Evolutionary conservation across 2,888 invertebrate genomes (phyloP), one percentile per base, ranked within the genome.

Genomic region (Luperina testacea): DNA sequence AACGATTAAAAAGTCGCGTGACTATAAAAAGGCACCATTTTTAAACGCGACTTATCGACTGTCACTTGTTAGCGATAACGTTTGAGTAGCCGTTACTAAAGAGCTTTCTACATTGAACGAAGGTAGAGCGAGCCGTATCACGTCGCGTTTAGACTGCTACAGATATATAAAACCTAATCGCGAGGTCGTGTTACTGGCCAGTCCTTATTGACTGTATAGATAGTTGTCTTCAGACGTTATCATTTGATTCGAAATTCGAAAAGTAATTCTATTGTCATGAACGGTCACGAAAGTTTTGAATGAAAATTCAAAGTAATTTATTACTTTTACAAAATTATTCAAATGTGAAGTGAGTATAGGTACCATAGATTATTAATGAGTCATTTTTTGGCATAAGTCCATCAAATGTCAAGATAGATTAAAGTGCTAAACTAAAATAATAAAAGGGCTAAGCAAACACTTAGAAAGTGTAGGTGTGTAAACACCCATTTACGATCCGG

Each of bases 1-100:
- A 94, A 94, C 92, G 93, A 93, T 93, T 93, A 93, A 92, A 88
- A 87, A 94, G 95, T 95, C 94, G 94, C 94, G 94, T 93, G 94
- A 92, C 94, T 94, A 93, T 91, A 94, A 95, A 95, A 95, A 95
- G 95, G 92, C 90, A 92, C 93, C 94, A 95, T 95, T 96, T 95
- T 95, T 95, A 94, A 95, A 94, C 92, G 90, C 90, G 88, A 91
- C 92, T 93, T 95, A 95, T 95, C 95, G 94, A 93, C 92, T 93
- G 94, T 94, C 93, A 94, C 86, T 87, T 67, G 81, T 77, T 81
- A 80, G 81, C 88, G 90, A 89, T 89, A 89, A 57, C 80, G 75
- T 87, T 87, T 83, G 86, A 88, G 83, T 85, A 86, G 78, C 88
- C 88, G 89, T 88, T 88, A 64, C 79, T 88, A 81, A 88, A 88